Evolutionary conservation across 1,140 invertebrate genomes (phyloP).

Genomic region (Schlechtendalia chinensis): DNA sequence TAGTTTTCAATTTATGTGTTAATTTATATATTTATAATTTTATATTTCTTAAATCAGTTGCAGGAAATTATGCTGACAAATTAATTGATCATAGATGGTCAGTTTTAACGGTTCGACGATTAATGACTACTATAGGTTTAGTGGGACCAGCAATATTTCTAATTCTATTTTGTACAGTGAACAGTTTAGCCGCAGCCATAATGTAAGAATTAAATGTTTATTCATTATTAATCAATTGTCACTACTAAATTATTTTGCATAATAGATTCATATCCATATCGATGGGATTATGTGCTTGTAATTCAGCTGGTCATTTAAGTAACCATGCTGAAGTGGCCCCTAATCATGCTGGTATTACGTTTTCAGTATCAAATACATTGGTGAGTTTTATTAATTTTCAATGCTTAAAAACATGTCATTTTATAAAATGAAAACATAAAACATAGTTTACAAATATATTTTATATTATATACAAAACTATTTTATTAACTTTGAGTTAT

Average conservation of each 20-base stretch:
- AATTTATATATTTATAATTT: background rate
- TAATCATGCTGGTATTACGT: slow-evolving; percentile 76
- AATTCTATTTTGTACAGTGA: slow-evolving; percentile 71
- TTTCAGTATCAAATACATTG: slow-evolving; percentile 77
- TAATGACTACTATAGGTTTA: slow-evolving; percentile 77
- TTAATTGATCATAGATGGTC: slow-evolving; percentile 68
- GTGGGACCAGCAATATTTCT: slow-evolving; percentile 73
- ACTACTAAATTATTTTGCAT: background rate
- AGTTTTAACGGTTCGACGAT: slow-evolving; percentile 68
- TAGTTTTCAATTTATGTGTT: no score
- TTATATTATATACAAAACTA: no score
- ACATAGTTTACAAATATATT: background rate
- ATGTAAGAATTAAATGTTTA: slow-evolving; percentile 61
- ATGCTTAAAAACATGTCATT: background rate
- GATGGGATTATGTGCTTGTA: slow-evolving; percentile 76
- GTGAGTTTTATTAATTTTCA: slow-evolving; percentile 58
- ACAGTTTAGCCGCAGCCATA: slow-evolving; percentile 70
- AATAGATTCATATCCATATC: slow-evolving; percentile 72
- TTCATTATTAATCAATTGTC: slow-evolving; percentile 21
- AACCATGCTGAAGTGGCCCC: slow-evolving; percentile 80
- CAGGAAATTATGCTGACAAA: slow-evolving; percentile 73
- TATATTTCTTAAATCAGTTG: slow-evolving; percentile 57
- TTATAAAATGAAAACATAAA: background rate
- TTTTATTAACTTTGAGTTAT: no score
- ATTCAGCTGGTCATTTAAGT: slow-evolving; percentile 75